Evolutionary conservation across 2,888 invertebrate genomes (phyloP).

Genomic region (Stegana nigrithorax): DNA sequence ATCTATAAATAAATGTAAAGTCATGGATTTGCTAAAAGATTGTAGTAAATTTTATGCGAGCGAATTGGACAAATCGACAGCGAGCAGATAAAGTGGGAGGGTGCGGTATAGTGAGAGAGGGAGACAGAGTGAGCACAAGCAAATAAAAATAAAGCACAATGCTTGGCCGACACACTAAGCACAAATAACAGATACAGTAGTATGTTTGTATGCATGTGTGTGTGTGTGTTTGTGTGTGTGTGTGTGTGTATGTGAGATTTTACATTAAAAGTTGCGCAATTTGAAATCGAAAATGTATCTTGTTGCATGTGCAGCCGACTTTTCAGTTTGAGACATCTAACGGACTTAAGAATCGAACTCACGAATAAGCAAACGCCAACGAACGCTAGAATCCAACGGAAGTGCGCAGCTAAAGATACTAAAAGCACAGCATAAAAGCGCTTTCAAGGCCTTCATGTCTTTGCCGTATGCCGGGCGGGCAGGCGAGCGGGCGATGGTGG

Average conservation of each 20-base stretch:
- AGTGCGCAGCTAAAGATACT: background rate
- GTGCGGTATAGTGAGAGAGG: too few species aligned
- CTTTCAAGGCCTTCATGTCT: slow-evolving; percentile 15
- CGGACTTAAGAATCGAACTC: background rate
- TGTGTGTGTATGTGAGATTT: too few species aligned
- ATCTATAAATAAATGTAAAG: slow-evolving; percentile 12
- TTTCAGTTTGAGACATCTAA: background rate
- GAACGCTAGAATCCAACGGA: background rate
- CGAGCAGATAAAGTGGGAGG: too few species aligned
- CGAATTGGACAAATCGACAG: too few species aligned
- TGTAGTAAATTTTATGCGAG: background rate
- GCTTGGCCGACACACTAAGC: background rate
- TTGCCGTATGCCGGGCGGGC: background rate
- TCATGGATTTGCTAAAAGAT: slow-evolving; percentile 11
- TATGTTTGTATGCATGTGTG: background rate
- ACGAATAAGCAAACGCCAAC: background rate
- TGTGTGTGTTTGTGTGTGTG: too few species aligned
- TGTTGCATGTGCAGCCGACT: slow-evolving; percentile 5
- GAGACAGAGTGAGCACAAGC: background rate
- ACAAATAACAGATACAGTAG: background rate
- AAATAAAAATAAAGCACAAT: background rate
- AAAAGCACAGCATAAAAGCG: background rate
- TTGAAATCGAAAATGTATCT: background rate
- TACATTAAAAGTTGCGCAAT: background rate
- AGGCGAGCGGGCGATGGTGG: background rate